Conservation (phyloP, 2,888 invertebrate species). For the Oconnorella tubifera region DNA sequence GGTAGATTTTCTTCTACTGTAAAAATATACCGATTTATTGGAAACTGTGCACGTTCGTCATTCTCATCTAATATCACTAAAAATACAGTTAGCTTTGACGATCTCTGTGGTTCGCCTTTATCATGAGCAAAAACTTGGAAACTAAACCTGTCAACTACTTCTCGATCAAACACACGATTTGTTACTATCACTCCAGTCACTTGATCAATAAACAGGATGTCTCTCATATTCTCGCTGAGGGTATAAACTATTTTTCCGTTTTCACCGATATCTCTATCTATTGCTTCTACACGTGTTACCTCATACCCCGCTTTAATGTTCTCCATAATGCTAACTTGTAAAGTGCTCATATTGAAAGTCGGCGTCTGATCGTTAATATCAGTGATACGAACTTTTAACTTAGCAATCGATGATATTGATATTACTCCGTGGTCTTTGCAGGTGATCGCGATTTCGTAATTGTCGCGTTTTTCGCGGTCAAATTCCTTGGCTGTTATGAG, state of each 20-base stretch:
- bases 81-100: slow-evolving; percentile 12
- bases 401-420: slow-evolving; percentile 11
- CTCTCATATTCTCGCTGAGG: slow-evolving; percentile 67
- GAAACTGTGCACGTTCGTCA: slow-evolving; percentile 25
- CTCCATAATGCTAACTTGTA: slow-evolving; percentile 70
- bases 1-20: slow-evolving; percentile 21
- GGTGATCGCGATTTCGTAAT: slow-evolving; percentile 79
- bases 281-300: slow-evolving; percentile 72
- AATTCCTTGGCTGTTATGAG: slow-evolving; percentile 77
- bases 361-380: slow-evolving; percentile 34
- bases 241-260: slow-evolving; percentile 80
- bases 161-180: slow-evolving; percentile 80
- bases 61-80: slow-evolving; percentile 24
- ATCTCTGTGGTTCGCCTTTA: slow-evolving; percentile 17
- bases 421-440: slow-evolving; percentile 28
- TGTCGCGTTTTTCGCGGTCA: slow-evolving; percentile 85
- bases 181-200: slow-evolving; percentile 74
- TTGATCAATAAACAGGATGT: slow-evolving; percentile 75
- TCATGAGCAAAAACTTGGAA: slow-evolving; percentile 60
- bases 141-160: slow-evolving; percentile 75
- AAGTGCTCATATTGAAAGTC: slow-evolving; percentile 55
- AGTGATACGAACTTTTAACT: slow-evolving; percentile 22
- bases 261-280: slow-evolving; percentile 73
- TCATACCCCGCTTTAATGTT: slow-evolving; percentile 71
- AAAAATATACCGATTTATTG: slow-evolving; percentile 13